Evolutionary conservation across 2,113 vertebrate genomes (phyloP), one percentile per base, ranked within the genome.

Genomic region (Tauraco erythrolophus): DNA sequence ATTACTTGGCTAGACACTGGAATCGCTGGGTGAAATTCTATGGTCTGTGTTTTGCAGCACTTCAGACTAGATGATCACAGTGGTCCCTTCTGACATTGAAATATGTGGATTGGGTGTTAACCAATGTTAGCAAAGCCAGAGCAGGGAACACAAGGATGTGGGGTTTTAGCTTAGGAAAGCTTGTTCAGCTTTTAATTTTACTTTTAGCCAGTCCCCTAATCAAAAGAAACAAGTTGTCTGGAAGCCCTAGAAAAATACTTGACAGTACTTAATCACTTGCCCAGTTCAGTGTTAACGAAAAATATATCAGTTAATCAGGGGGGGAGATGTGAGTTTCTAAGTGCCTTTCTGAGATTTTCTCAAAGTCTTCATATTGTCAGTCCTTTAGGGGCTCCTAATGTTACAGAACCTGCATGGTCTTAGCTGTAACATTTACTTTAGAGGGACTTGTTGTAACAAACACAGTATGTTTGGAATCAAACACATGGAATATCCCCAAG

Each of bases 1-100:
- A 92, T 91, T 94, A 75, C 91, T 92, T 96, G 96, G 95, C 95
- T 79, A 97, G 94, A 96, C 96, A 71, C 57, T 87, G 92, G 56
- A 95, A 92, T 92, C 87, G 48, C 69, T 92, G 86, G 56, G 65
- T 95, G 83, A 93, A 97, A 87, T 94, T 71, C 83, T 89, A 0
- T 50, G 69, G 95, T 96, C 76, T 96, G 76, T 84, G 53, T 87
- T 92, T 65, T 69, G 80, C 72, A 94, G 69, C 53, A 41, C 41
- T 92, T 96, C 60, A 84, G 88, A 81, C 60, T 89, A 37, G 51
- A 92, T 78, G 86, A 91, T 84, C 91, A 28, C 53, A 57, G 39
- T 50, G 19, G 33, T 84, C 72, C 56, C 80, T 89, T 75, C 83
- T 94, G 88, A 81, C 56, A 56, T 76, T 94, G 69, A 92, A 97